A percentile compares a stretch with the other conserved stretches of the same genome.
Evolutionary conservation across 2,797 vertebrate species (phyloP).

Genomic region (Morelia viridis): DNA sequence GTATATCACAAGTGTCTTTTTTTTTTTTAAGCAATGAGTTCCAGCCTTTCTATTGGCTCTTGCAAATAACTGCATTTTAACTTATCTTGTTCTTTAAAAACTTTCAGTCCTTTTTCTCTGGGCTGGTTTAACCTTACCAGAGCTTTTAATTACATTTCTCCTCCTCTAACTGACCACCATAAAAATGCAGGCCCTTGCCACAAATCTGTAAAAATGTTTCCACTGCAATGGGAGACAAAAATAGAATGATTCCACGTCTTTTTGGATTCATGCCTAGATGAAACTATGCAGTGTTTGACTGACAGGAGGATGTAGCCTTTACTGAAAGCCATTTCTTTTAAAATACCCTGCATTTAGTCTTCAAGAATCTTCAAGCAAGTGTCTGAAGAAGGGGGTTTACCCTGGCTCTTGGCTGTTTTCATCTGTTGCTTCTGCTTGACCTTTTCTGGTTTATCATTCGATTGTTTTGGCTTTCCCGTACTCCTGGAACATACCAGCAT

Average conservation of each 20-base stretch:
- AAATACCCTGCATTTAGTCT: conserved; percentile 67
- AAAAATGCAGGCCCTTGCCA: conserved; percentile 68
- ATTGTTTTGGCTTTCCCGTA: conserved; percentile 35
- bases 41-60: conserved; percentile 13
- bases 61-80: conserved; percentile 1
- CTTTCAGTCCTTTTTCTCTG: conserved; percentile 39
- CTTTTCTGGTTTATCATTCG: conserved; percentile 32
- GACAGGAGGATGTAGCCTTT: conserved; percentile 84
- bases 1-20: conserved; percentile 55
- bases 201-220: conserved; percentile 74
- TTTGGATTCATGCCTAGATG: conserved; percentile 83
- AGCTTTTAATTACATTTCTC: conserved; percentile 72
- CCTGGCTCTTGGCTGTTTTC: conserved; percentile 42
- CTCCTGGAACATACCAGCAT: conserved; percentile 44
- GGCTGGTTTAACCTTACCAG: conserved; percentile 34
- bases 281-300: conserved; percentile 84
- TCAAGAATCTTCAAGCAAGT: conserved; percentile 63
- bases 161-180: conserved; percentile 65
- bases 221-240: conserved; percentile 81
- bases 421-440: conserved; percentile 35
- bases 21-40: conserved; percentile 8
- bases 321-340: conserved; percentile 71
- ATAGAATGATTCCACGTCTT: conserved; percentile 89
- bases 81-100: conserved; percentile 48
- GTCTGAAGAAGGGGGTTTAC: conserved; percentile 55